Evolutionary conservation across 2,113 vertebrate genomes (phyloP), one percentile per base, ranked within the genome.

Genomic region (Pitta sordida): DNA sequence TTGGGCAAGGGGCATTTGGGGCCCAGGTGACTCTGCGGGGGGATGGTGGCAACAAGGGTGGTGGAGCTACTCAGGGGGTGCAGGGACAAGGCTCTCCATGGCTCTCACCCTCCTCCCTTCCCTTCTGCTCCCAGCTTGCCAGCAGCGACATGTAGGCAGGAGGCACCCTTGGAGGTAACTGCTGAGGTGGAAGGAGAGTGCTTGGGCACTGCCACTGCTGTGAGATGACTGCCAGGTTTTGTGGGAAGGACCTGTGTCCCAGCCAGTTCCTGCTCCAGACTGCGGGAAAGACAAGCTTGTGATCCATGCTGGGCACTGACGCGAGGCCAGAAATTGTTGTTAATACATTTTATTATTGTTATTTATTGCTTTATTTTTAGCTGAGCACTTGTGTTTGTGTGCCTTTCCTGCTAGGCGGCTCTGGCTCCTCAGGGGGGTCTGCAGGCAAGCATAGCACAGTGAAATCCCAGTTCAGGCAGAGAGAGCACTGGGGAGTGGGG

Each of bases 401-500:
- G 53, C 32, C 55, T 83, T 41, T 73, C 30, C 36, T 3, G 3
- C 23, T 8, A 37, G 78, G 63, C 1, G 5, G 75, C 64, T 73
- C 43, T 46, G 37, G 63, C 49, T 91, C 62, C 74, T n/a, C 6
- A 3, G 49, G 22, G 49, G 63, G 30, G 22, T 64, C 39, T 44
- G 32, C 30, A 79, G 56, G 39, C 37, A 67, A 4, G 0, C 1
- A 4, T 0, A 8, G 68, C 58, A 44, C 43, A 20, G 23, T 18
- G 36, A 62, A 71, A 83, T 59, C 71, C 76, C 62, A 62, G 44
- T n/a, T 11, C 0, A 0, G 5, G 51, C 13, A 34, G 36, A 43
- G 21, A 17, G 3, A 3, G 34, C 32, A 23, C 36, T 2, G 7
- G 17, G 12, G 1, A 1, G 51, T 1, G 1, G 24, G 12, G 44